Evolutionary conservation across 1,140 invertebrate genomes (phyloP).

Genomic region (Neuroterus valhalla): DNA sequence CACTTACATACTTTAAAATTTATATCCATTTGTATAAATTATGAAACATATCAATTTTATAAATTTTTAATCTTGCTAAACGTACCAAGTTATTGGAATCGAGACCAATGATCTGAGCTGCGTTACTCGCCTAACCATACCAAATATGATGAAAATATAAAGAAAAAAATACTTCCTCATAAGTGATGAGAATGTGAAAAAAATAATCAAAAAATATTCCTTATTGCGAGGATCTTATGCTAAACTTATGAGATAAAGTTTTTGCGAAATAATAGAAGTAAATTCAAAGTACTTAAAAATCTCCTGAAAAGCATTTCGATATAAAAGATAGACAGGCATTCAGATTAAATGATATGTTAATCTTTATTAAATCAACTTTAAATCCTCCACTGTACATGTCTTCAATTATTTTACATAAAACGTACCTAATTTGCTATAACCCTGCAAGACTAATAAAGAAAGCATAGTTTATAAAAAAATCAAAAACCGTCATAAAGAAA

Average conservation of each 20-base stretch:
- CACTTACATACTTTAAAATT: too few species aligned
- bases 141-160: background rate
- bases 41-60: background rate
- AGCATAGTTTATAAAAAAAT: background rate
- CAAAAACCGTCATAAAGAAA: background rate
- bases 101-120: conserved; percentile 15
- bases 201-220: too few species aligned
- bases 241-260: background rate
- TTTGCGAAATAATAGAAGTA: background rate
- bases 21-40: background rate
- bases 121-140: conserved; percentile 22
- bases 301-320: background rate
- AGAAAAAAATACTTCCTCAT: background rate
- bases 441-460: background rate
- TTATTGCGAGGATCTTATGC: too few species aligned
- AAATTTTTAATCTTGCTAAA: background rate
- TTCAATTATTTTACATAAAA: background rate
- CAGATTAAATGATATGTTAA: conserved; percentile 9
- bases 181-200: too few species aligned
- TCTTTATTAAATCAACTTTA: conserved; percentile 7
- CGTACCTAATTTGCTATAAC: background rate
- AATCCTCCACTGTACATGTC: conserved; percentile 7
- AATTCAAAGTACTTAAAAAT: background rate
- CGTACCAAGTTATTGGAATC: conserved; percentile 7
- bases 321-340: background rate